A percentile compares a stretch with the other conserved stretches of the same genome.
These are phyloP conservation scores for Platichthys flesus DNA, from an alignment of 2,113 vertebrate genomes.

Conservation along the genomic window DNA sequence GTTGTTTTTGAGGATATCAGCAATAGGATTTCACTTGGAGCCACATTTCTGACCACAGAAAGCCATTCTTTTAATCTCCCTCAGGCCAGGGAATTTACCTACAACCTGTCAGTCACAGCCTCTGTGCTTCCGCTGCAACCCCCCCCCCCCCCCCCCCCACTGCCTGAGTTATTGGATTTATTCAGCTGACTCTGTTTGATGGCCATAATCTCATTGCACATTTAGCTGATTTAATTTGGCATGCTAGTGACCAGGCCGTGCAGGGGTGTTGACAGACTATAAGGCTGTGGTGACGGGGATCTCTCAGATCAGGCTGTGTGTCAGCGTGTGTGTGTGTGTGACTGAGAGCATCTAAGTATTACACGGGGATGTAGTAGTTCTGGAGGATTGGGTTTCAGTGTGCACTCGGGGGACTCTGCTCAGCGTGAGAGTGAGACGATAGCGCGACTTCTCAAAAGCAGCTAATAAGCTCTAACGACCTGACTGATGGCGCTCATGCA, in stretches of 20 bases:
- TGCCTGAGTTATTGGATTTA: conserved; percentile 57
- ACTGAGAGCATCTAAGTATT: conserved; percentile 51
- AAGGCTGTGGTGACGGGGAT: conserved; percentile 23
- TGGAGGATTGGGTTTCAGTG: conserved; percentile 46
- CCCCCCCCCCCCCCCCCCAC: conserved; percentile 5
- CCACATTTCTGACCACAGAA: conserved; percentile 1
- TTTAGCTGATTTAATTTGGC: conserved; percentile 69
- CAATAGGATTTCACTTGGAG: not conserved
- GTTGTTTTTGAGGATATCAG: no score
- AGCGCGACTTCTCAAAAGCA: conserved; percentile 48
- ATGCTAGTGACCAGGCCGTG: conserved; percentile 40
- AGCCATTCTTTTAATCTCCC: conserved; percentile 29
- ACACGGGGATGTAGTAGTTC: conserved; percentile 45
- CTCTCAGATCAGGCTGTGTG: conserved; percentile 23
- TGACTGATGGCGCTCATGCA: conserved; percentile 50
- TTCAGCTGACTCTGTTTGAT: conserved; percentile 56
- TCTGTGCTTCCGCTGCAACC: conserved; percentile 46
- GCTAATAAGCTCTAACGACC: conserved; percentile 62
- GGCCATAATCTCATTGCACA: conserved; percentile 59
- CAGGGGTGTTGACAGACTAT: conserved; percentile 59
- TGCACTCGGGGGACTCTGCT: conserved; percentile 53
- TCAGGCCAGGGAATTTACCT: conserved; percentile 31
- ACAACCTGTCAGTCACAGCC: conserved; percentile 33
- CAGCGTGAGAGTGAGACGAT: conserved; percentile 36
- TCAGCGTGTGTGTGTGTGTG: conserved; percentile 6